Conservation (phyloP, 1,140 invertebrate species). For the Phortica variegata region DNA sequence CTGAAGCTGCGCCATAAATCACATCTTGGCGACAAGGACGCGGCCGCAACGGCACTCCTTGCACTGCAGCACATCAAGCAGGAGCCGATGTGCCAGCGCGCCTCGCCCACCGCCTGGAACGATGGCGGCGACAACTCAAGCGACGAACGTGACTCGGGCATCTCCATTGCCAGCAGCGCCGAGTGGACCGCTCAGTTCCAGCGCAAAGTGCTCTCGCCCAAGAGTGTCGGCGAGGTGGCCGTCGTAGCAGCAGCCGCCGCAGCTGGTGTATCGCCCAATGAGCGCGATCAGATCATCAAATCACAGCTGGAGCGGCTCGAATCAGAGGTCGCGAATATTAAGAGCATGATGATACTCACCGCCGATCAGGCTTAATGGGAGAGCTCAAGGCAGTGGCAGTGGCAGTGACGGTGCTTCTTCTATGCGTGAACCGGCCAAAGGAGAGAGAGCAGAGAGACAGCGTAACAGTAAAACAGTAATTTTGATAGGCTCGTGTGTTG, state of each 20-base stretch:
- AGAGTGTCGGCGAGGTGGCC: slow-evolving; percentile 18
- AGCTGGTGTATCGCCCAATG: slow-evolving; percentile 58
- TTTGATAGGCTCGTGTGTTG: no score
- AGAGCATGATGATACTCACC: slow-evolving; percentile 67
- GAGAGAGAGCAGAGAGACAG: no score
- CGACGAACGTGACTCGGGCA: slow-evolving; percentile 85
- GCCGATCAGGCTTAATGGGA: no score
- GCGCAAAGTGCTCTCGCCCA: slow-evolving; percentile 34
- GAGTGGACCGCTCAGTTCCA: slow-evolving; percentile 63
- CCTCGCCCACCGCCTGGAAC: slow-evolving; percentile 73
- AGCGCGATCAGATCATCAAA: slow-evolving; percentile 65
- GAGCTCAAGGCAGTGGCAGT: no score
- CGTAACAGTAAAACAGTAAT: no score
- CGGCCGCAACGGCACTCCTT: slow-evolving; percentile 74
- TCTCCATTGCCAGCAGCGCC: slow-evolving; percentile 71
- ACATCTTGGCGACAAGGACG: slow-evolving; percentile 84
- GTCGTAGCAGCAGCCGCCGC: slow-evolving; percentile 26
- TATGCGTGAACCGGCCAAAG: no score
- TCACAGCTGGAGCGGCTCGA: slow-evolving; percentile 83
- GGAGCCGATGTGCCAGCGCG: slow-evolving; percentile 68
- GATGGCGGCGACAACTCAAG: slow-evolving; percentile 80
- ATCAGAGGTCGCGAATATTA: slow-evolving; percentile 87
- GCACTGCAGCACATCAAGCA: slow-evolving; percentile 81
- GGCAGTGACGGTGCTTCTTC: no score
- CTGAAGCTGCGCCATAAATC: slow-evolving; percentile 90